Evolutionary conservation across 2,888 invertebrate genomes (phyloP), one percentile per base, ranked within the genome.

Genomic region (Melipona beecheii): DNA sequence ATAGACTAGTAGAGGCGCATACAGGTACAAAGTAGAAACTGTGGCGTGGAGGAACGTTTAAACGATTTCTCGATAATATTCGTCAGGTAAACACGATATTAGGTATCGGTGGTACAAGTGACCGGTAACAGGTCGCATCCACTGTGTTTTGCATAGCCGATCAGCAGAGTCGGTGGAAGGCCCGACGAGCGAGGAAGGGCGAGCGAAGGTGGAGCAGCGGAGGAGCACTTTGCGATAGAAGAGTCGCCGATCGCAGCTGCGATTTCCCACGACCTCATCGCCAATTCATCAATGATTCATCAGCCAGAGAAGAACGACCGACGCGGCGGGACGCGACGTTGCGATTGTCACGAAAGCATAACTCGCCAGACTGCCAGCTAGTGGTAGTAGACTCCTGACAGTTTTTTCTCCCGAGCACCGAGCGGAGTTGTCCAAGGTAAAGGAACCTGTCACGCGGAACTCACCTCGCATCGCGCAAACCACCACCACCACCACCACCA

Each of bases 221-320:
- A 78, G 81, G 75, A 72, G 78, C 65, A 84, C 76, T 78, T 83
- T 83, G 89, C 89, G 54, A 79, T 80, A 77, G 76, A 90, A 85
- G 85, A 89, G 89, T 75, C 84, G 85, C 52, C 73, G 77, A 84
- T 91, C 91, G 85, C 93, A 94, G 94, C 93, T 94, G 94, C 91
- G 83, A 84, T 84, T 81, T 94, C 93, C 91, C 93, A 93, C 93
- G 94, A 92, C 83, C 93, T 88, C 91, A 91, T 92, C 92, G 90
- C 86, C 91, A 90, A 91, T 87, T 86, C 91, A 94, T 94, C 91
- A 94, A 94, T 94, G 93, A 94, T 94, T 94, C 93, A 94, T 94
- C 93, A 94, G 75, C 85, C 78, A 75, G 80, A 60, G 79, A 89
- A 89, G 90, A 89, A 91, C 89, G 90, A 88, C 85, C 64, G 64